Conservation (phyloP, 2,797 vertebrate species). For the Notolepis coatsorum region DNA sequence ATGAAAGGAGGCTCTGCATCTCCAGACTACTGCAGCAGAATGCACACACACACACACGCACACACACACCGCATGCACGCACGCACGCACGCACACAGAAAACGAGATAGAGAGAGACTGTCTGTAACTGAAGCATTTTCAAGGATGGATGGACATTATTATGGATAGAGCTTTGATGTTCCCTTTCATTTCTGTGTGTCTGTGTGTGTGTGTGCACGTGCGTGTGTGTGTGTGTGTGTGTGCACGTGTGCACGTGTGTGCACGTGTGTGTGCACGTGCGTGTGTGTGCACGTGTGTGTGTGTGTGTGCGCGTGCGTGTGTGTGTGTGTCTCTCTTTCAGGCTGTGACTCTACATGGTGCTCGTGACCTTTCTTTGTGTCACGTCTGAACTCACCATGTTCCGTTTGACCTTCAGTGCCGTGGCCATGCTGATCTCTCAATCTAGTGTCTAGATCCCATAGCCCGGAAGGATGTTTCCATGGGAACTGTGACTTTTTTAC, state of each 20-base stretch:
- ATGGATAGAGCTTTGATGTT: too few relatives aligned
- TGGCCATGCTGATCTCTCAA: not conserved
- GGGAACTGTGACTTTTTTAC: too few relatives aligned
- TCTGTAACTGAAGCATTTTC: not conserved
- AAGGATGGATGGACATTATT: too few relatives aligned
- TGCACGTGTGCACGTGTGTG: not conserved
- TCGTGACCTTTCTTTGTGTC: constrained; percentile 26
- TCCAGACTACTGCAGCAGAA: too few relatives aligned
- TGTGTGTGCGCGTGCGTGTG: not conserved
- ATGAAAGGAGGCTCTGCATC: too few relatives aligned
- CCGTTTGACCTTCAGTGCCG: constrained; percentile 34
- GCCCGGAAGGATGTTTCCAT: too few relatives aligned
- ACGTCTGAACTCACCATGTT: constrained; percentile 30
- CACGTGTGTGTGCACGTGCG: not conserved
- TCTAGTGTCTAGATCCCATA: too few relatives aligned
- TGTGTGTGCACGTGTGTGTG: not conserved
- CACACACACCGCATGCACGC: not conserved
- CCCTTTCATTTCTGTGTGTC: constrained; percentile 48
- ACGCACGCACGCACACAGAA: not conserved
- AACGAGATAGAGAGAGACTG: not conserved
- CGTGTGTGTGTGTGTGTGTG: constrained; percentile 24
- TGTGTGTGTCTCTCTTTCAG: constrained; percentile 4
- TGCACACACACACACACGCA: not conserved
- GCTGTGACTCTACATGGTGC: constrained; percentile 31
- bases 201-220: constrained; percentile 21